phyloP scores from a whole-genome alignment of 2,113 vertebrate species.

The Myrmophylax atrothorax region DNA sequence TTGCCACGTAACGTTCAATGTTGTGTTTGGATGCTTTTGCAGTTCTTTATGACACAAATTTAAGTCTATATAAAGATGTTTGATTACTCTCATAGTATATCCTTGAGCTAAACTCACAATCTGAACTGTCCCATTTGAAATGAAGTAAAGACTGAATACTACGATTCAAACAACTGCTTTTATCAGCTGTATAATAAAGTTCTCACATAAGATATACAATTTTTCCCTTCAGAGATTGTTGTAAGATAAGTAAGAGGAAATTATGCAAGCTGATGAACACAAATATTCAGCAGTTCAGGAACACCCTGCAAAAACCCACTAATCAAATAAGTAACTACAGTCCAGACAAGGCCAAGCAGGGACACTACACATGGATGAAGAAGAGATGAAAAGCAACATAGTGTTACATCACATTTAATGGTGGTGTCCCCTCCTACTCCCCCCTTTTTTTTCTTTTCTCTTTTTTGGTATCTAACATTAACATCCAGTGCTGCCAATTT shows the following conservation, averaged over 20 bases:
- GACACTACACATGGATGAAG: background rate
- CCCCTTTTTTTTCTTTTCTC: background rate
- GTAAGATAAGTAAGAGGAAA: background rate
- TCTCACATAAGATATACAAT: background rate
- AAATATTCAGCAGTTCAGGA: slow-evolving; percentile 1
- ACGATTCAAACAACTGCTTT: slow-evolving; percentile 37
- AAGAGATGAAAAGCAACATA: background rate
- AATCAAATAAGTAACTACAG: background rate
- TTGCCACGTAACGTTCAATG: background rate
- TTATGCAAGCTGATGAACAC: background rate
- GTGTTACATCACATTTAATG: background rate
- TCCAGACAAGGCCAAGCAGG: background rate
- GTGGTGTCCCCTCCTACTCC: rapidly evolving
- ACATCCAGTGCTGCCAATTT: background rate
- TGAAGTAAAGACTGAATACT: background rate
- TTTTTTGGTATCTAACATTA: background rate
- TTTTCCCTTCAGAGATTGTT: background rate
- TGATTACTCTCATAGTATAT: slow-evolving; percentile 53
- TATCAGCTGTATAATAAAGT: slow-evolving; percentile 10
- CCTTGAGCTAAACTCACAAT: slow-evolving; percentile 23
- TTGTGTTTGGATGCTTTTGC: slow-evolving; percentile 24
- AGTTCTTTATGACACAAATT: slow-evolving; percentile 47
- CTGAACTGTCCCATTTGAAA: slow-evolving; percentile 21
- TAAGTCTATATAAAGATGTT: slow-evolving; percentile 17
- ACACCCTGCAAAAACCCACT: background rate